These are phyloP conservation scores for Lota lota DNA, from an alignment of 2,113 vertebrate species.

Conservation along the genomic window DNA sequence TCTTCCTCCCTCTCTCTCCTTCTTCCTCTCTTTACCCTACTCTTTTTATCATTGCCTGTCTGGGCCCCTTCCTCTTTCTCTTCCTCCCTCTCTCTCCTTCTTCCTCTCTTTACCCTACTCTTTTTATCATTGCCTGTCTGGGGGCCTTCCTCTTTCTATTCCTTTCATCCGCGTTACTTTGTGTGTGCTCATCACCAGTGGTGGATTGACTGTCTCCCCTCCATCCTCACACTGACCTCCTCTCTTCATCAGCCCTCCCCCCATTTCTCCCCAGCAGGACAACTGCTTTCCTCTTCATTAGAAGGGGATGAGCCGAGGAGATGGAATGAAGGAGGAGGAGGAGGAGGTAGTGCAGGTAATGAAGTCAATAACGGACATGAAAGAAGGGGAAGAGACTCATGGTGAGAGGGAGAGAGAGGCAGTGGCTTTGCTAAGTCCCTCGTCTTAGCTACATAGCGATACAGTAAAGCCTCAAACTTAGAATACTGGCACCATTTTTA, in stretches of 20 bases:
- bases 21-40: conserved; percentile 5
- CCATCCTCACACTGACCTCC: background rate
- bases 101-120: background rate
- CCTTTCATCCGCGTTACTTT: too few species aligned
- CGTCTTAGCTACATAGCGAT: too few species aligned
- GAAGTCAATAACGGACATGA: background rate
- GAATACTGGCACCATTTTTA: too few species aligned
- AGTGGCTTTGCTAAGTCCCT: too few species aligned
- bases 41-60: too few species aligned
- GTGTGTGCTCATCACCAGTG: too few species aligned
- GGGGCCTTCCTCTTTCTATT: too few species aligned
- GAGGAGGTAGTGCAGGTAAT: conserved; percentile 6
- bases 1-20: conserved; percentile 17
- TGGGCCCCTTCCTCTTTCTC: background rate
- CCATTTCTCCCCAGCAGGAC: conserved; percentile 28
- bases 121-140: too few species aligned
- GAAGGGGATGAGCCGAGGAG: conserved; percentile 20
- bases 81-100: background rate
- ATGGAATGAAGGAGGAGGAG: conserved; percentile 2
- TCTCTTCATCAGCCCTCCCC: background rate
- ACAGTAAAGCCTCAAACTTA: too few species aligned
- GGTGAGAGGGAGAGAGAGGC: too few species aligned
- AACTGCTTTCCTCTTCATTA: conserved; percentile 34
- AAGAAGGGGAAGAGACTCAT: too few species aligned
- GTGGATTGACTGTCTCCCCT: conserved; percentile 1